These are phyloP conservation scores for Epinotia brunnichana DNA, from an alignment of 2,888 invertebrate species.

Conservation along the genomic window DNA sequence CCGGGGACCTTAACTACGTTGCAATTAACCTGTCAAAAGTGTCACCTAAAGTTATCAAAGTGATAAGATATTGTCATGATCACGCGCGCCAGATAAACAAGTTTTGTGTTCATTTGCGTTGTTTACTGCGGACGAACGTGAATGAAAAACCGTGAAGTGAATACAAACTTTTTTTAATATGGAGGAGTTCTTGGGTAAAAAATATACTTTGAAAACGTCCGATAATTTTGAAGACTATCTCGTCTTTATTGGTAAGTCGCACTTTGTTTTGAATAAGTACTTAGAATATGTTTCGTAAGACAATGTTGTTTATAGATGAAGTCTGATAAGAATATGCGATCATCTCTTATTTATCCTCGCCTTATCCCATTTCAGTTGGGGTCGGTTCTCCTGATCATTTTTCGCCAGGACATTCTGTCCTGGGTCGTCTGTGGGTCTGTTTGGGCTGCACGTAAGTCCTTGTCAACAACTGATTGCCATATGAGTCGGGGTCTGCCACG, in stretches of 20 bases:
- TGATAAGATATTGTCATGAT: slow-evolving; percentile 18
- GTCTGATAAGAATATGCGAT: no score
- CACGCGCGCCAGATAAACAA: not conserved
- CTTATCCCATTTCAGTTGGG: no score
- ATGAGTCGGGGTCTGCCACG: no score
- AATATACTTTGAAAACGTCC: slow-evolving; percentile 38
- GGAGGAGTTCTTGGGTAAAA: slow-evolving; percentile 36
- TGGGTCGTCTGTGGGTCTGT: no score
- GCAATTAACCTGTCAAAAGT: not conserved
- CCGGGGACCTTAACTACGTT: not conserved
- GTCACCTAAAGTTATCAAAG: slow-evolving; percentile 2
- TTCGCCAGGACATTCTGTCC: no score
- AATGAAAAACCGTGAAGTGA: not conserved
- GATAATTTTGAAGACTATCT: slow-evolving; percentile 62
- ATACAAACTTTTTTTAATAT: not conserved
- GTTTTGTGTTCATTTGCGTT: not conserved
- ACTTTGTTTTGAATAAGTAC: not conserved
- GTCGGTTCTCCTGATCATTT: no score
- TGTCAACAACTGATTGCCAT: no score
- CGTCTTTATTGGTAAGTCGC: slow-evolving; percentile 56
- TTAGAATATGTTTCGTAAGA: no score
- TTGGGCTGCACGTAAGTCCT: no score
- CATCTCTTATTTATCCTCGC: no score
- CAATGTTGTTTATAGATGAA: no score
- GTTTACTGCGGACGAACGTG: slow-evolving; percentile 7